Percentiles rank a stretch among this genome's conserved stretches.
Evolutionary conservation across 2,113 vertebrate species (phyloP).

Genomic region (Channa maculata): DNA sequence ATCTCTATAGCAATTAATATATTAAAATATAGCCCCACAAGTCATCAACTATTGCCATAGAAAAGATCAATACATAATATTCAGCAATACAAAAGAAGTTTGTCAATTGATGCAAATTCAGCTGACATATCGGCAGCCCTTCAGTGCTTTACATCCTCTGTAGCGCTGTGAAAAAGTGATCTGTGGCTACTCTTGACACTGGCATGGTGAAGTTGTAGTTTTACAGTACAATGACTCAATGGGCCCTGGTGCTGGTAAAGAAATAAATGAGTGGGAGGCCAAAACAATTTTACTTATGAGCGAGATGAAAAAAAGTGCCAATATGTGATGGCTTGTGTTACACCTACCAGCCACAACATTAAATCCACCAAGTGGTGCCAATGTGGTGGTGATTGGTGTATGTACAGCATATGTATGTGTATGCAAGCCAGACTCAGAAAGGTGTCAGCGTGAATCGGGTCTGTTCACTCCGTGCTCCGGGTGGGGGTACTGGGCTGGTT

Average conservation of each 20-base stretch:
- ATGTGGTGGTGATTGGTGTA: slow-evolving; percentile 4
- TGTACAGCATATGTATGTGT: slow-evolving; percentile 54
- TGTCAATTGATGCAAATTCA: slow-evolving; percentile 55
- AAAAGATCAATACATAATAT: slow-evolving; percentile 76
- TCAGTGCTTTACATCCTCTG: slow-evolving; percentile 67
- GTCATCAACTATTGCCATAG: slow-evolving; percentile 58
- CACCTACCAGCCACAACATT: no score
- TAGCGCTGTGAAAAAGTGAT: slow-evolving; percentile 58
- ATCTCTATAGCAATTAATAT: slow-evolving; percentile 52
- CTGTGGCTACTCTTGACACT: slow-evolving; percentile 63
- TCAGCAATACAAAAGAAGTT: slow-evolving; percentile 75
- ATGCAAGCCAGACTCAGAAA: slow-evolving; percentile 61
- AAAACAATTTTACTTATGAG: slow-evolving; percentile 59
- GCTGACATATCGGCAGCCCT: slow-evolving; percentile 66
- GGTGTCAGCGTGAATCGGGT: slow-evolving; percentile 35
- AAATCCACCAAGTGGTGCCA: no score
- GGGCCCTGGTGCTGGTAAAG: slow-evolving; percentile 67
- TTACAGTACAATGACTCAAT: slow-evolving; percentile 69
- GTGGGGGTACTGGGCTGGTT: slow-evolving; percentile 97
- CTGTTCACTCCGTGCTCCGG: slow-evolving; percentile 85
- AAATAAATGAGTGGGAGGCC: slow-evolving; percentile 45
- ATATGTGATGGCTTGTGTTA: slow-evolving; percentile 50
- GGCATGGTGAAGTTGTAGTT: slow-evolving; percentile 66
- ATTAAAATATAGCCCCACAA: slow-evolving; percentile 64
- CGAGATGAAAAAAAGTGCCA: slow-evolving; percentile 67